Percentiles rank a stretch among this genome's conserved stretches.
These are phyloP conservation scores for Schizothorax lantsangensis DNA, from an alignment of 2,797 vertebrate genomes.

Conservation along the genomic window DNA sequence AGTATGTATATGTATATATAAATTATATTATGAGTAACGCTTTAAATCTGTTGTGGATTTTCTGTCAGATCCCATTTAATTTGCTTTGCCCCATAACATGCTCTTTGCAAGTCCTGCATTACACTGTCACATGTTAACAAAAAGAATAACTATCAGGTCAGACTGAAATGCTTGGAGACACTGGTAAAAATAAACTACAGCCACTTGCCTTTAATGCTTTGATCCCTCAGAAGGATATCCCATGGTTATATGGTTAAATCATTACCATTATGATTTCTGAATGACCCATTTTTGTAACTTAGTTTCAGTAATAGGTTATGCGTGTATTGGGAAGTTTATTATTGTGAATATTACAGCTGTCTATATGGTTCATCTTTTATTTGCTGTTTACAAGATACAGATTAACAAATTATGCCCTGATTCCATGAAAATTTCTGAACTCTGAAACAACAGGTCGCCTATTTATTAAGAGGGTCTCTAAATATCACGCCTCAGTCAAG, in stretches of 20 bases:
- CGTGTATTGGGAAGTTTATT: background rate
- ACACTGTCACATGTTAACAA: background rate
- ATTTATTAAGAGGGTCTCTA: background rate
- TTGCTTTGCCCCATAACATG: background rate
- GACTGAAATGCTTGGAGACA: background rate
- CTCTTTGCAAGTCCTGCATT: background rate
- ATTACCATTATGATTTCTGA: background rate
- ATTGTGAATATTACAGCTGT: slow-evolving; percentile 1
- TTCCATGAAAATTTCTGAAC: background rate
- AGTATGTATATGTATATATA: too few species aligned
- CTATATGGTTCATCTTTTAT: background rate
- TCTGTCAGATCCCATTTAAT: background rate
- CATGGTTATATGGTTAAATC: background rate
- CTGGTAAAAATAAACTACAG: background rate
- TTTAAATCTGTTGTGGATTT: background rate
- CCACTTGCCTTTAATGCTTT: background rate
- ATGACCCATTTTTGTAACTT: background rate
- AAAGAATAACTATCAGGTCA: background rate
- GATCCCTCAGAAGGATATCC: background rate
- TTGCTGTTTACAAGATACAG: background rate
- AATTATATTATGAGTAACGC: background rate
- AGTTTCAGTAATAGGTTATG: background rate
- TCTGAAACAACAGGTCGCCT: background rate
- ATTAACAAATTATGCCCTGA: background rate
- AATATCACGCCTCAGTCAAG: background rate